Conservation (phyloP, 2,888 invertebrate species). For the Hipparchia semele region DNA sequence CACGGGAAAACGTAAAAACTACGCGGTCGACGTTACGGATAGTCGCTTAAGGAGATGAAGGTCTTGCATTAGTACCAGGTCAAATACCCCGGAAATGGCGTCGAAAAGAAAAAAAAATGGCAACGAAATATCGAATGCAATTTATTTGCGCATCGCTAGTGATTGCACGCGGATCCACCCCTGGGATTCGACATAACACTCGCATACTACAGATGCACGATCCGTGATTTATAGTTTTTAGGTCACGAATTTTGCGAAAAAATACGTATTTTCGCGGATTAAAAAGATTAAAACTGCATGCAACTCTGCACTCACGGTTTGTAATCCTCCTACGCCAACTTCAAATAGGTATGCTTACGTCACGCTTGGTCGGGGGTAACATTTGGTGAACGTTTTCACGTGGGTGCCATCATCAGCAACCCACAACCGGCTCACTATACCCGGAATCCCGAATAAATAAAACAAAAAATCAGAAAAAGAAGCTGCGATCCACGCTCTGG, state of each 20-base stretch:
- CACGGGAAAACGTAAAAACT: not conserved
- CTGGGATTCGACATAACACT: not conserved
- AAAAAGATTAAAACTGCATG: not conserved
- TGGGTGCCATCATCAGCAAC: too few relatives aligned
- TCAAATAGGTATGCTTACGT: too few relatives aligned
- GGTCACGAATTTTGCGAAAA: not conserved
- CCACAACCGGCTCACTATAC: too few relatives aligned
- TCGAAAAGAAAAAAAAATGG: not conserved
- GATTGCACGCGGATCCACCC: not conserved
- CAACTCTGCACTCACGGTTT: not conserved
- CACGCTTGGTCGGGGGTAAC: too few relatives aligned
- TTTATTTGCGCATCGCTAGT: not conserved
- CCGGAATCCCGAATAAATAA: too few relatives aligned
- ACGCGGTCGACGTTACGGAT: not conserved
- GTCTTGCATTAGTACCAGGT: not conserved
- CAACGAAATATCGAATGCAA: slow-evolving; percentile 2
- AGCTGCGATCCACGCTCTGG: too few relatives aligned
- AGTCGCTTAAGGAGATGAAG: not conserved
- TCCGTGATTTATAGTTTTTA: not conserved
- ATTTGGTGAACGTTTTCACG: too few relatives aligned
- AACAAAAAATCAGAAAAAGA: too few relatives aligned
- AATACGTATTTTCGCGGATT: slow-evolving; percentile 6
- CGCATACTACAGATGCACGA: not conserved
- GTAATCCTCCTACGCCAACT: too few relatives aligned
- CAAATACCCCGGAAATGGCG: not conserved